Percentiles rank a stretch among this genome's conserved stretches.
phyloP scores from a whole-genome alignment of 1,140 invertebrate genomes.

The Zaprionus ghesquierei region DNA sequence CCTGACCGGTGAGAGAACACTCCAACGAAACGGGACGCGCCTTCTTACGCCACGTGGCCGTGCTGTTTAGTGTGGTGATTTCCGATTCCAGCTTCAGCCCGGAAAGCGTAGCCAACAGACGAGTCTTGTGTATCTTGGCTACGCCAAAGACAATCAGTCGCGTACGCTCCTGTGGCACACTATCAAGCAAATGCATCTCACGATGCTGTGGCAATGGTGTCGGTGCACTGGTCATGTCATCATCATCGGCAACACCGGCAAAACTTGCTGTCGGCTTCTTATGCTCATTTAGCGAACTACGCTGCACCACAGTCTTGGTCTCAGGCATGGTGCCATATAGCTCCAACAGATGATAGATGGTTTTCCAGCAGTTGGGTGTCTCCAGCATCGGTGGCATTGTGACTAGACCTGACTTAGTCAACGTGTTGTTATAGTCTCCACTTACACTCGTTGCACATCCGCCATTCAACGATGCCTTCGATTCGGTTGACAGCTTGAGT shows the following conservation, averaged over 20 bases:
- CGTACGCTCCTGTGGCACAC: slow-evolving; percentile 67
- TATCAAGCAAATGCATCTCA: slow-evolving; percentile 62
- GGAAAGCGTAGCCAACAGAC: slow-evolving; percentile 94
- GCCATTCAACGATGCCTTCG: slow-evolving; percentile 77
- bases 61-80: slow-evolving; percentile 80
- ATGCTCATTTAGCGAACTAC: slow-evolving; percentile 67
- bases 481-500: slow-evolving; percentile 73
- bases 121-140: slow-evolving; percentile 93
- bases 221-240: slow-evolving; percentile 83
- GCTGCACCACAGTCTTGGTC: slow-evolving; percentile 90
- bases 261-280: slow-evolving; percentile 43
- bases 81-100: slow-evolving; percentile 89
- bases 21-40: slow-evolving; percentile 86
- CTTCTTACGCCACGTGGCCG: slow-evolving; percentile 81
- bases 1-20: slow-evolving; percentile 94
- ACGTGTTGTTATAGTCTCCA: slow-evolving; percentile 73
- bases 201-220: slow-evolving; percentile 83
- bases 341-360: slow-evolving; percentile 95
- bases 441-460: slow-evolving; percentile 74
- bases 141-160: slow-evolving; percentile 88
- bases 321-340: slow-evolving; percentile 97
- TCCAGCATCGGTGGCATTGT: slow-evolving; percentile 59
- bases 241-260: slow-evolving; percentile 83
- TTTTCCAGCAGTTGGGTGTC: slow-evolving; percentile 96
- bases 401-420: slow-evolving; percentile 67